phyloP scores from a whole-genome alignment of 1,140 invertebrate species.

The Oreohelix idahoensis region DNA sequence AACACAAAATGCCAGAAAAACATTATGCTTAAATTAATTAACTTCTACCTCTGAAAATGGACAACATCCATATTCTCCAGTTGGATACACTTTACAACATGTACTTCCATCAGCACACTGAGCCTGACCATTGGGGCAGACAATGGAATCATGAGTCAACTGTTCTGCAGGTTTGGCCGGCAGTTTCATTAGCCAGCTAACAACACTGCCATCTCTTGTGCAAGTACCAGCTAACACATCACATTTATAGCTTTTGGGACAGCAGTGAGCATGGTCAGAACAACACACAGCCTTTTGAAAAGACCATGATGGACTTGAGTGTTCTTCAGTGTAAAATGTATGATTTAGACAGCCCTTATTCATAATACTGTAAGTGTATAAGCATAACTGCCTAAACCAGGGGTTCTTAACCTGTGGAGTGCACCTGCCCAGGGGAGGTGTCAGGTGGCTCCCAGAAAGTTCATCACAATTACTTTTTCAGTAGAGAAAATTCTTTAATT shows the following conservation, averaged over 20 bases:
- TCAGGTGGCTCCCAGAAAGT: no score
- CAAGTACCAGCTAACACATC: conserved; percentile 23
- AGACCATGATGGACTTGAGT: no score
- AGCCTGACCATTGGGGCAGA: neutral
- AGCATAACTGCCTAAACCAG: no score
- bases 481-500: no score
- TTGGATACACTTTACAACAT: neutral
- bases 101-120: neutral
- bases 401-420: no score
- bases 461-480: no score
- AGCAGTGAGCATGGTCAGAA: conserved; percentile 27
- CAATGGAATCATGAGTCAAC: neutral
- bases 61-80: neutral
- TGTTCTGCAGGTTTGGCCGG: neutral
- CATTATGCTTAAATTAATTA: no score
- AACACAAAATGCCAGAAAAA: no score
- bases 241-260: conserved; percentile 18
- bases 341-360: no score
- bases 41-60: neutral
- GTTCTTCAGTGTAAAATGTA: no score
- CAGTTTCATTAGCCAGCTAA: conserved; percentile 1
- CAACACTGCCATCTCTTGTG: neutral
- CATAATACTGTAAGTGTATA: no score
- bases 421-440: no score
- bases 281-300: conserved; percentile 4